These are phyloP conservation scores for Spilarctia lutea DNA, from an alignment of 2,888 invertebrate species.

Conservation along the genomic window DNA sequence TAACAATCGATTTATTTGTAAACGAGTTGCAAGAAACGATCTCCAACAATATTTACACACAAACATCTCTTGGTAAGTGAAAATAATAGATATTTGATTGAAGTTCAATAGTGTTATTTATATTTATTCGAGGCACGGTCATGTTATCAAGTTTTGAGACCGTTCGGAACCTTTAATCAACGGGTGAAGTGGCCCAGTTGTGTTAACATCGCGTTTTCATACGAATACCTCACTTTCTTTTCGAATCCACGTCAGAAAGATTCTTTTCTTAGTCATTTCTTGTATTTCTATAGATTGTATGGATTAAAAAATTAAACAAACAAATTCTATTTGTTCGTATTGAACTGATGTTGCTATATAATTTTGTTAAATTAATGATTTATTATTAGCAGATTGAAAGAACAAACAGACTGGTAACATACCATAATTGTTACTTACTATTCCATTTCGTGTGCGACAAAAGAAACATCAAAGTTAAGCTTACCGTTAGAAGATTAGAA, in stretches of 20 bases:
- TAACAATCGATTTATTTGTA: background rate
- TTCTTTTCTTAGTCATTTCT: background rate
- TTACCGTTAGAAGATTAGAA: background rate
- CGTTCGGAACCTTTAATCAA: background rate
- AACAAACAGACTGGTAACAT: background rate
- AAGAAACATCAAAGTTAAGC: background rate
- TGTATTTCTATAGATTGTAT: background rate
- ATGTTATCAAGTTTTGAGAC: background rate
- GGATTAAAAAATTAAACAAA: background rate
- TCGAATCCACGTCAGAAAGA: background rate
- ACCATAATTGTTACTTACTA: background rate
- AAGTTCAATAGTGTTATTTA: background rate
- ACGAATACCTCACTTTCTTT: background rate
- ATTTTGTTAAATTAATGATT: background rate
- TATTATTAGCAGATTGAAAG: background rate
- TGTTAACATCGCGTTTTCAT: background rate
- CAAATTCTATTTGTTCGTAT: background rate
- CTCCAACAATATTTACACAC: background rate
- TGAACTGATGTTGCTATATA: background rate
- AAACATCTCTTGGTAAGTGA: background rate
- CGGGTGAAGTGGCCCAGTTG: background rate
- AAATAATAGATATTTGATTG: background rate
- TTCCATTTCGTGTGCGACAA: background rate
- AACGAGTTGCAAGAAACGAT: background rate
- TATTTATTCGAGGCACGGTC: background rate